A percentile compares a stretch with the other conserved stretches of the same genome.
phyloP scores from a whole-genome alignment of 2,888 invertebrate genomes.

The Himalopsyche anomala region DNA sequence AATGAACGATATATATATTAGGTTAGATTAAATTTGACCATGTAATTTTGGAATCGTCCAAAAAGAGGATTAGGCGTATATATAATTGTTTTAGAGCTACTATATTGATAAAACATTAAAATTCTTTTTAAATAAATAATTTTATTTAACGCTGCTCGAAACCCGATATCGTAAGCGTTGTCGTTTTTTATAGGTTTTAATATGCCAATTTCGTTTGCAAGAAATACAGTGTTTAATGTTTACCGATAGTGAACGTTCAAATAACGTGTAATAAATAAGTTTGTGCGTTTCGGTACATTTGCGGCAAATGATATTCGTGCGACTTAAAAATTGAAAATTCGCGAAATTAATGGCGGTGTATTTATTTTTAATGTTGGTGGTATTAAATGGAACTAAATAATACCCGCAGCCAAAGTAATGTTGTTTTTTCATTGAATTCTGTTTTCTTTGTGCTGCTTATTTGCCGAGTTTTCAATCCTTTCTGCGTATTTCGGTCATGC shows the following conservation, averaged over 20 bases:
- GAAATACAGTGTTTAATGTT: not conserved
- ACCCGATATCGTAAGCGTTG: not conserved
- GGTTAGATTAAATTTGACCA: too few species aligned
- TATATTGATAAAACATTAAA: not conserved
- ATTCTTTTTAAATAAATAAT: not conserved
- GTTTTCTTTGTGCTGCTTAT: too few species aligned
- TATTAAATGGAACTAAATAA: too few species aligned
- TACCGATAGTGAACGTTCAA: slow-evolving; percentile 26
- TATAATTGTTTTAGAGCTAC: not conserved
- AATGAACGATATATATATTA: too few species aligned
- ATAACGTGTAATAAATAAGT: slow-evolving; percentile 8
- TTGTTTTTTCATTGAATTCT: too few species aligned
- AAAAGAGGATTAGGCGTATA: too few species aligned
- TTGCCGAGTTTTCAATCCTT: too few species aligned
- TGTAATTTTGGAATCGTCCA: too few species aligned
- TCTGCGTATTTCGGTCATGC: too few species aligned
- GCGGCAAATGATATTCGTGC: slow-evolving; percentile 17
- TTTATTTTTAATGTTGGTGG: not conserved
- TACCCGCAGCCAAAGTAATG: too few species aligned
- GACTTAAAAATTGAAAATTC: slow-evolving; percentile 19
- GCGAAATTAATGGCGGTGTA: slow-evolving; percentile 10
- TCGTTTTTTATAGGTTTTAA: not conserved
- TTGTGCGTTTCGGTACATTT: slow-evolving; percentile 33
- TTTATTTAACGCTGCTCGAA: not conserved
- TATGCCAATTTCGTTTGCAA: slow-evolving; percentile 24